A percentile compares a stretch with the other conserved stretches of the same genome.
Evolutionary conservation across 2,888 invertebrate species (phyloP).

Genomic region (Ormyrus pomaceus): DNA sequence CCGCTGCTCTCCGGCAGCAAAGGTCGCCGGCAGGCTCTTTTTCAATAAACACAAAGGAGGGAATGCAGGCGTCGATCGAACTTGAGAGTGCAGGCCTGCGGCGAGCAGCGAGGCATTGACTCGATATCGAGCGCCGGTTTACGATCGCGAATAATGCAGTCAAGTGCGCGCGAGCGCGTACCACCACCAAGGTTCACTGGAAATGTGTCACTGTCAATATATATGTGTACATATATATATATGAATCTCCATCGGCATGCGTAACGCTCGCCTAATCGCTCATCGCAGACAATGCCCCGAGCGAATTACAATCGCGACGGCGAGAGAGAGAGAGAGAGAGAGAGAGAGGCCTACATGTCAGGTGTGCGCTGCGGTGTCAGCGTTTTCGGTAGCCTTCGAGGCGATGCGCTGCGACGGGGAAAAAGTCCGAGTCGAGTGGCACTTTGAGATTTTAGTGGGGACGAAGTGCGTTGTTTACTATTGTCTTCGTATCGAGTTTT

Average conservation of each 20-base stretch:
- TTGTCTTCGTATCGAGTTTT: too few relatives aligned
- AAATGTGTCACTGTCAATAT: conserved; percentile 72
- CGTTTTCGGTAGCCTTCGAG: too few relatives aligned
- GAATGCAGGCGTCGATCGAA: too few relatives aligned
- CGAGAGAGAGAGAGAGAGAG: neutral
- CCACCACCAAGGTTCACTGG: conserved; percentile 44
- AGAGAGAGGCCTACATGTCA: neutral
- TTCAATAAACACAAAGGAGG: too few relatives aligned
- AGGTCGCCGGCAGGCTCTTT: too few relatives aligned
- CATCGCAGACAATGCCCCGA: conserved; percentile 60
- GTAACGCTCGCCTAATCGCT: conserved; percentile 68
- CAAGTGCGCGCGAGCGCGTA: neutral
- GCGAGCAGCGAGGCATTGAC: neutral
- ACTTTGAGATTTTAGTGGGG: too few relatives aligned
- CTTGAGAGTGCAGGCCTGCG: neutral
- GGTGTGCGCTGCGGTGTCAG: too few relatives aligned
- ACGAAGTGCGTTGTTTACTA: too few relatives aligned
- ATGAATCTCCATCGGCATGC: conserved; percentile 70
- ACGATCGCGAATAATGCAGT: conserved; percentile 6
- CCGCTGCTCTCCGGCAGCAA: too few relatives aligned
- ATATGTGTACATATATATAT: conserved; percentile 35
- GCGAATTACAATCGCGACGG: conserved; percentile 27
- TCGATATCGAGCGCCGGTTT: neutral
- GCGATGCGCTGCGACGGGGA: too few relatives aligned
- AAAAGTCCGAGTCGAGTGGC: too few relatives aligned